Base-by-base conservation (phyloP, 1,140 invertebrate species). In the Calephelis nemesis region DNA sequence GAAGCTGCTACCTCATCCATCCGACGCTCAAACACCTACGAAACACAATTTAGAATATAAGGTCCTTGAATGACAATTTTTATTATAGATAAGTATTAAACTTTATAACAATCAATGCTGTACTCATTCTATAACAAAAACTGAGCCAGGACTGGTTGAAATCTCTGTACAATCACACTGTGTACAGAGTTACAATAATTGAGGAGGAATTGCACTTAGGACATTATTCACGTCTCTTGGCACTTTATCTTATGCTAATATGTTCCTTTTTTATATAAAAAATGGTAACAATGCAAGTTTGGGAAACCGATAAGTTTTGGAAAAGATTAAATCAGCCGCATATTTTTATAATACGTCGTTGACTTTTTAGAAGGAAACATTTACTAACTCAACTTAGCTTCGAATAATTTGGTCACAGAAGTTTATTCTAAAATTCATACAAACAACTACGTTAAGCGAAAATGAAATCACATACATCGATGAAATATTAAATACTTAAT, bases 181-280 rank as follows among this genome's bases (percentile, higher is more conserved):
- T 30, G 30, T 65, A 74, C 72, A 73, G 76, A 84, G 72, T 73
- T 83, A 81, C 72, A 82, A 72, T 84, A 85, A 87, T 84, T 82
- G 80, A 86, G 78, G 85, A 82, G 78, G 79, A 88, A 87, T 88
- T 85, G 86, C 85, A 87, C 79, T 87, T 86, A 81, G 77, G 80
- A 83, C 65, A 85, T 74, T 70, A 79, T 80, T 81, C 70, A 79
- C 79, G 77, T 84, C 79, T 85, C 80, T 90, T 91, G 88, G 88
- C 88, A 91, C 88, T 91, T 89, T 76, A 71, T 83, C 86, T 91
- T 91, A 91, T 67, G 73, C 67, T 72, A 72, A 60, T 60, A 30
- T 60, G 39, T 40, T 30, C 11, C 13, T 19, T 54, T 15, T 60
- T 39, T 60, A 39, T 60, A 60, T n/a, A 60, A 60, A 60, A 60